Conservation (phyloP, 2,888 invertebrate genomes). For the Celastrina argiolus region DNA sequence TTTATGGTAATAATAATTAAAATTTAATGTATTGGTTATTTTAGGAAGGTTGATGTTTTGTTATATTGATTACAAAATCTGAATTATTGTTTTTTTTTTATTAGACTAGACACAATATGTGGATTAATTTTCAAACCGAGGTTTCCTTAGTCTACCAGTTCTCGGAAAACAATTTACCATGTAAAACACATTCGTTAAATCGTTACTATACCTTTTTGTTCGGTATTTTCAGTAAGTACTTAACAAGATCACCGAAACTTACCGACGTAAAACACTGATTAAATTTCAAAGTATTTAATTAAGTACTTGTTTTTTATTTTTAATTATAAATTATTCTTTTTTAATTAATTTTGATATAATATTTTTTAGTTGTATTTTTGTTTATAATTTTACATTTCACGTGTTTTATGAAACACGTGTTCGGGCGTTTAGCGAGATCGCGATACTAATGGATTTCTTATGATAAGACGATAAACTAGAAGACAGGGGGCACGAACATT, state of each 20-base stretch:
- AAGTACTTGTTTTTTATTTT: too few species aligned
- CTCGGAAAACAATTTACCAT: too few species aligned
- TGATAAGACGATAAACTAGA: constrained; percentile 41
- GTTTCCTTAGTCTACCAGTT: too few species aligned
- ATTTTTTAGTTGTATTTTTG: too few species aligned
- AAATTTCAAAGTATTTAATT: not conserved
- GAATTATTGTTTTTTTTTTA: too few species aligned
- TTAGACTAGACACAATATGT: too few species aligned
- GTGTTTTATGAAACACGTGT: constrained; percentile 48
- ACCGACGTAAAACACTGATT: not conserved
- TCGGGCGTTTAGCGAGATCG: constrained; percentile 49
- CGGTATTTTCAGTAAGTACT: not conserved
- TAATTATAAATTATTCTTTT: constrained; percentile 30
- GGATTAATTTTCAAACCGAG: too few species aligned
- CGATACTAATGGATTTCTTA: constrained; percentile 52
- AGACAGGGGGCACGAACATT: constrained; percentile 44
- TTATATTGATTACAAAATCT: too few species aligned
- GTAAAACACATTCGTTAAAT: not conserved
- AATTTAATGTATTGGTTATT: too few species aligned
- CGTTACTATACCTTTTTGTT: not conserved
- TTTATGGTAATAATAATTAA: too few species aligned
- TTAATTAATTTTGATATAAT: constrained; percentile 26
- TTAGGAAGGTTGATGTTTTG: too few species aligned
- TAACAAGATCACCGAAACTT: not conserved
- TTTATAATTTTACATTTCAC: too few species aligned